Percentiles rank a stretch among this genome's conserved stretches.
These are phyloP conservation scores for Indri indri DNA, from an alignment of 2,113 vertebrate genomes.

Conservation along the genomic window DNA sequence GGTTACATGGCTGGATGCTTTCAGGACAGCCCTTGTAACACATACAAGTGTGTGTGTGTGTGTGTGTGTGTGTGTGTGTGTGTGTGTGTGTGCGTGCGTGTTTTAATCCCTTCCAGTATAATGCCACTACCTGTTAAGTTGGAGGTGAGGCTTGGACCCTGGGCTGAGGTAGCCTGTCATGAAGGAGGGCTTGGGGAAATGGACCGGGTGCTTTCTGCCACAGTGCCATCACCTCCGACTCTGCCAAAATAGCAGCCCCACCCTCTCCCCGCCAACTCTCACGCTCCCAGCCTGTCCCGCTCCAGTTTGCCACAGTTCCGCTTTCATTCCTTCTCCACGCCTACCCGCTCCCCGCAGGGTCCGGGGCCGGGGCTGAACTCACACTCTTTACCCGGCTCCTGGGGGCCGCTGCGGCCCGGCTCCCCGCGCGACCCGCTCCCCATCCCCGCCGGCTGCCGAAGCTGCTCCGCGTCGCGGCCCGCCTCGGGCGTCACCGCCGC, in stretches of 20 bases:
- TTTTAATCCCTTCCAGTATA: not conserved
- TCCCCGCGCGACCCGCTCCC: not conserved
- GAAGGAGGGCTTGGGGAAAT: not conserved
- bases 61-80: not conserved
- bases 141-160: not conserved
- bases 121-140: not conserved
- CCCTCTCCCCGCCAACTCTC: not conserved
- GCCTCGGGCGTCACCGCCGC: not conserved
- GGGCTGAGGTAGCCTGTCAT: not conserved
- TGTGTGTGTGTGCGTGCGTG: not conserved
- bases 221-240: not conserved
- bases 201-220: not conserved
- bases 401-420: not conserved
- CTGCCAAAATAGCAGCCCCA: not conserved
- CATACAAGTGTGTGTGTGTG: not conserved
- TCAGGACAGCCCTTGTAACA: too few species aligned
- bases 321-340: not conserved
- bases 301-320: fast-evolving
- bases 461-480: not conserved
- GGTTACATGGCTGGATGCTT: too few species aligned
- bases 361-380: not conserved
- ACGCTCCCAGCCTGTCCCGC: not conserved
- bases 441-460: not conserved
- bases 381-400: not conserved
- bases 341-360: not conserved